A percentile compares a stretch with the other conserved stretches of the same genome.
Conservation (phyloP, 2,113 vertebrate species). For the Triplophysa siluroides region DNA sequence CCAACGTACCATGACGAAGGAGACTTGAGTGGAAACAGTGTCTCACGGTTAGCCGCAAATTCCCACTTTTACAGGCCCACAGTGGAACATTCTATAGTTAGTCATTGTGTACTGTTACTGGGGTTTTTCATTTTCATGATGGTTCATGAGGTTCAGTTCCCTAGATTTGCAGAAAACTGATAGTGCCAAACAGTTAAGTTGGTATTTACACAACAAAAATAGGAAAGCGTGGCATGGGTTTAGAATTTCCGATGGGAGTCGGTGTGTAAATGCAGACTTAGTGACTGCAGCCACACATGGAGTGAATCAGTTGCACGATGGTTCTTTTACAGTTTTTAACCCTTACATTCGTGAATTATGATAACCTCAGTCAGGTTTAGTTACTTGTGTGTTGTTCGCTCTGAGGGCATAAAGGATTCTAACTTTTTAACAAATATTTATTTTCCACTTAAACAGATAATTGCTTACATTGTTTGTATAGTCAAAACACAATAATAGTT, state of each 20-base stretch:
- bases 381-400: too few relatives aligned
- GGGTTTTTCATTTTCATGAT: conserved; percentile 18
- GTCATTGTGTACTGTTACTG: neutral
- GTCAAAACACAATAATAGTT: too few relatives aligned
- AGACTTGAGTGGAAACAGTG: conserved; percentile 48
- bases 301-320: too few relatives aligned
- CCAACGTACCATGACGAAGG: conserved; percentile 22
- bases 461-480: too few relatives aligned
- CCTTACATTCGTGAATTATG: too few relatives aligned
- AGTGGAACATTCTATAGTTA: conserved; percentile 55
- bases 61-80: conserved; percentile 48
- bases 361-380: too few relatives aligned
- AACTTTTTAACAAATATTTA: too few relatives aligned
- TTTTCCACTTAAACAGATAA: too few relatives aligned
- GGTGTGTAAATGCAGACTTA: neutral
- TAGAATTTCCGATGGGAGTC: neutral
- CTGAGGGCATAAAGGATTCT: too few relatives aligned
- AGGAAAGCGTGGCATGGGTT: neutral
- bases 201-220: neutral
- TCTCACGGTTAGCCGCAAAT: conserved; percentile 46
- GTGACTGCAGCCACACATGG: neutral
- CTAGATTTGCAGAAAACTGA: conserved; percentile 1
- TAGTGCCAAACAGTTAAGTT: neutral
- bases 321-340: too few relatives aligned
- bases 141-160: conserved; percentile 13